Evolutionary conservation across 2,113 vertebrate genomes (phyloP), one percentile per base, ranked within the genome.

Genomic region (Menidia beryllina): DNA sequence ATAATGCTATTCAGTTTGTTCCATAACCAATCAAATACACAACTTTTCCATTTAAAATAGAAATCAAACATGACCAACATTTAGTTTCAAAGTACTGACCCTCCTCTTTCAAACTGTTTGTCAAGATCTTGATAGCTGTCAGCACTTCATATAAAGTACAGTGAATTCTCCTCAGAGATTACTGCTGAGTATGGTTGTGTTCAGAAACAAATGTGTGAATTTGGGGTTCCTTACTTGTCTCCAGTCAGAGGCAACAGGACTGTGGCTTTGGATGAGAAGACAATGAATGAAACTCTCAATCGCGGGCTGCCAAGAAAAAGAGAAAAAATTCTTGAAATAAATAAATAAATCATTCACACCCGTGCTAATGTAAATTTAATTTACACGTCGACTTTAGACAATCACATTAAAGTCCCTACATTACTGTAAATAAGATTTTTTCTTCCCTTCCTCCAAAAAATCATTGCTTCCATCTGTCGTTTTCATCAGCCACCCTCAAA

Each of bases 221-320:
- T 30, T 19, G 36, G 12, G 27, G n/a, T 39, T 45, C 86, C 79
- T 20, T 89, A 99, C 98, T 96, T 96, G 94, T 97, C 93, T 94
- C 96, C 95, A 17, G 98, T 98, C 74, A 99, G 91, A 23, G 95
- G 94, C 83, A 99, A 86, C 73, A 98, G 93, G 69, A 94, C 71
- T 0, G 82, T 84, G 3, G 96, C 96, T 83, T 78, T 84, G 25
- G 92, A 89, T 12, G 98, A 97, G 91, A 99, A 99, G 30, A 98
- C 95, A 30, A 99, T 97, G 79, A 98, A 97, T 0, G 97, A 98
- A 21, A 98, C 88, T 82, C 95, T 96, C 95, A 96, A 95, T 39
- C 94, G 94, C 34, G 96, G 96, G 90, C 97, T 99, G 90, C 27
- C 66, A 83, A 82, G 58, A 62, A 71, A 87, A 77, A 77, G 3